phyloP scores from a whole-genome alignment of 1,140 invertebrate genomes.

The Hycleus phaleratus region DNA sequence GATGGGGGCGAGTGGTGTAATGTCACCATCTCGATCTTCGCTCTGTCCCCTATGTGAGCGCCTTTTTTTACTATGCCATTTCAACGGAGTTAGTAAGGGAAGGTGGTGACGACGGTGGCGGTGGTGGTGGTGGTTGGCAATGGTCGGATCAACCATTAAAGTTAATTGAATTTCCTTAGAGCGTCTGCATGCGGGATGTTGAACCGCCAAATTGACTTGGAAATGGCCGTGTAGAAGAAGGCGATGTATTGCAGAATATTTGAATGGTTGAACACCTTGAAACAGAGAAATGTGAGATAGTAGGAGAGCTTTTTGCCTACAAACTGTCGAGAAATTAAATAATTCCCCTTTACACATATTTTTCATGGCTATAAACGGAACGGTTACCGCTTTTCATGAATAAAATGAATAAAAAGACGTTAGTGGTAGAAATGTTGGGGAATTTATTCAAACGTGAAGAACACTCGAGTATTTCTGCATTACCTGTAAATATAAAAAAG shows the following conservation, averaged over 20 bases:
- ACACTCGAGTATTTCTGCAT: too few species aligned
- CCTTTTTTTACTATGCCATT: too few species aligned
- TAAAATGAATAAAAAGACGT: constrained; percentile 6
- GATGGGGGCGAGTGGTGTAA: too few species aligned
- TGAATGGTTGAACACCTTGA: constrained; percentile 17
- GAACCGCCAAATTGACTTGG: constrained; percentile 41
- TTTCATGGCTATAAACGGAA: constrained; percentile 7
- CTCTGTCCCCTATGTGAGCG: too few species aligned
- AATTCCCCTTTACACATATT: constrained; percentile 9
- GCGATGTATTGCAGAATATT: constrained; percentile 32
- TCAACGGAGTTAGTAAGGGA: too few species aligned
- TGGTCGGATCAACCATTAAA: constrained; percentile 41
- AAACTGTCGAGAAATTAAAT: constrained; percentile 6
- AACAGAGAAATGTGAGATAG: too few species aligned
- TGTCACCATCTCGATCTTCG: too few species aligned
- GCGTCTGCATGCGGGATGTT: constrained; percentile 36
- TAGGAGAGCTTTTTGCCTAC: too few species aligned
- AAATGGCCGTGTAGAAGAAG: constrained; percentile 35
- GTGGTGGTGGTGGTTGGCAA: constrained; percentile 20
- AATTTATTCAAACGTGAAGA: too few species aligned
- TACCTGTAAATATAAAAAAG: too few species aligned
- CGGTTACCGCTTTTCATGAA: constrained; percentile 9
- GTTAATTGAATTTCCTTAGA: constrained; percentile 42
- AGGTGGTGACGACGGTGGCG: too few species aligned
- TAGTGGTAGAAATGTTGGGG: too few species aligned